Evolutionary conservation across 2,888 invertebrate genomes (phyloP).

Genomic region (Papilio protenor): DNA sequence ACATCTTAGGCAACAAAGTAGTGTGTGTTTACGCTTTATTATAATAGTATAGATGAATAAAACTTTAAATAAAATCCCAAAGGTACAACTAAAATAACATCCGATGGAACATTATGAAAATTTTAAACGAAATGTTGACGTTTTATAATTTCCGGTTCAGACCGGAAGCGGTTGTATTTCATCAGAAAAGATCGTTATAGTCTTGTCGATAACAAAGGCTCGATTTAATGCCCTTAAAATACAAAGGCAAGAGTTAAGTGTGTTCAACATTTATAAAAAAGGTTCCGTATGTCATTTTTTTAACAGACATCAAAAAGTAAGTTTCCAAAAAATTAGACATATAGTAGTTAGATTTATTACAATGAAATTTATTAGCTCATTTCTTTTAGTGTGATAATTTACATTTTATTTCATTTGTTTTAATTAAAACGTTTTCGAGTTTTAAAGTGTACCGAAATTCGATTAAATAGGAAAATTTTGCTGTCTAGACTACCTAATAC

Average conservation of each 20-base stretch:
- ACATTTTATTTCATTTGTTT: too few species aligned
- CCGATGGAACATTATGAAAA: neutral
- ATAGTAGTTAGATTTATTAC: too few species aligned
- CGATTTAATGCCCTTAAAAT: constrained; percentile 29
- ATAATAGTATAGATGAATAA: neutral
- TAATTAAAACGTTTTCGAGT: too few species aligned
- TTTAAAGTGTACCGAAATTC: too few species aligned
- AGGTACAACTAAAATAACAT: neutral
- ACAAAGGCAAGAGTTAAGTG: constrained; percentile 12
- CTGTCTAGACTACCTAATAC: too few species aligned
- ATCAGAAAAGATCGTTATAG: constrained; percentile 44
- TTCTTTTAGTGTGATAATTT: too few species aligned
- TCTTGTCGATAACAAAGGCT: constrained; percentile 43
- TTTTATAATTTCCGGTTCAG: constrained; percentile 43
- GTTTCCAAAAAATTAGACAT: too few species aligned
- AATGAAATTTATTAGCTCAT: too few species aligned
- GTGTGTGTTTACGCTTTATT: too few species aligned
- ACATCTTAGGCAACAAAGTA: too few species aligned
- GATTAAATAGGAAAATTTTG: too few species aligned
- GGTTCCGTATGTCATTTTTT: constrained; percentile 29
- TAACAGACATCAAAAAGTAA: neutral
- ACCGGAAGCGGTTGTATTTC: constrained; percentile 45
- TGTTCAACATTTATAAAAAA: neutral
- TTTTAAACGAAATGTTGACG: constrained; percentile 29
- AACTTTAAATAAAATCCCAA: neutral